A percentile compares a stretch with the other conserved stretches of the same genome.
Conservation (phyloP, 2,113 vertebrate genomes). For the Orycteropus afer region DNA sequence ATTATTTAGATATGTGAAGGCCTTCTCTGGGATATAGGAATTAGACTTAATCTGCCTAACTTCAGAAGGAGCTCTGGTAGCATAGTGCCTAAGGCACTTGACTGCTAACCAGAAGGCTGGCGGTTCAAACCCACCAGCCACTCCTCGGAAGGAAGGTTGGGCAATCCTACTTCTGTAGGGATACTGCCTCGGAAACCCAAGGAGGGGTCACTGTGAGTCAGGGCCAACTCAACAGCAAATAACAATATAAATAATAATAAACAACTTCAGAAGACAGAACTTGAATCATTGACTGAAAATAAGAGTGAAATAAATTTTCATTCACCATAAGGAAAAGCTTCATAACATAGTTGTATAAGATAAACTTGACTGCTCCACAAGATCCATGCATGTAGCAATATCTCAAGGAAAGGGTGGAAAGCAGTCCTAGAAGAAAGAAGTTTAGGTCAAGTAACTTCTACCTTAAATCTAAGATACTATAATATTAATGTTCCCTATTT, state of each 20-base stretch:
- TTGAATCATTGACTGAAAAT: background rate
- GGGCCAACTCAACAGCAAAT: too few relatives aligned
- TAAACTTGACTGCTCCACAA: background rate
- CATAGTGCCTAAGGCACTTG: too few relatives aligned
- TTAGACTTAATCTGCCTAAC: slow-evolving; percentile 5
- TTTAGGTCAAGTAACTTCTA: background rate
- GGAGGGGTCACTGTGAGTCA: too few relatives aligned
- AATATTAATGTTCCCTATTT: slow-evolving; percentile 17
- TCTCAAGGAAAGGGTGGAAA: background rate
- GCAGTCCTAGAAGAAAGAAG: background rate
- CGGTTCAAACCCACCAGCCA: too few relatives aligned
- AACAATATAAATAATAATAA: too few relatives aligned
- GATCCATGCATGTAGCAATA: background rate
- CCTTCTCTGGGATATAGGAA: background rate
- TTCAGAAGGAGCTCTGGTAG: too few relatives aligned
- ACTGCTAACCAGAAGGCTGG: too few relatives aligned
- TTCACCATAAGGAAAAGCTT: background rate
- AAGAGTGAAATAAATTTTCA: background rate
- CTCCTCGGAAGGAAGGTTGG: too few relatives aligned
- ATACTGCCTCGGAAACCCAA: too few relatives aligned
- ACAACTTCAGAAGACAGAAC: slow-evolving; percentile 11
- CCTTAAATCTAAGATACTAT: background rate
- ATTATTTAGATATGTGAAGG: background rate
- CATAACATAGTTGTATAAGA: background rate
- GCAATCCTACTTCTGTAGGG: too few relatives aligned